Evolutionary conservation across 2,888 invertebrate genomes (phyloP).

Genomic region (Cheilosia urbana): DNA sequence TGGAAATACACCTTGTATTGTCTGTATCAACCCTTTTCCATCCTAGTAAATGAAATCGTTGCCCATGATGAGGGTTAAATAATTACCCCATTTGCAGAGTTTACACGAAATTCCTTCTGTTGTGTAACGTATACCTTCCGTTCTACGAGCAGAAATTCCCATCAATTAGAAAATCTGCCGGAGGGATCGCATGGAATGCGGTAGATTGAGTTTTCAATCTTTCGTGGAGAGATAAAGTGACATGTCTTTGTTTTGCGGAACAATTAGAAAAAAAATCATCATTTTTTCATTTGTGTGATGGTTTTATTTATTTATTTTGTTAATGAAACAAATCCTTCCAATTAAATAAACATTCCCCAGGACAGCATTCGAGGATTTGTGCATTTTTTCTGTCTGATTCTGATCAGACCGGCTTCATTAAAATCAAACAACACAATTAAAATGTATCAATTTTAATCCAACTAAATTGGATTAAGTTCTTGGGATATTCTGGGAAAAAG

Average conservation of each 20-base stretch:
- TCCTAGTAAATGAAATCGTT: constrained; percentile 69
- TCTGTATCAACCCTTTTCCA: constrained; percentile 60
- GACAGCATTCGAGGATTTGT: constrained; percentile 34
- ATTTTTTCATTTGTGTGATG: neutral
- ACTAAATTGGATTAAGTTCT: constrained; percentile 75
- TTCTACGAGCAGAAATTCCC: constrained; percentile 46
- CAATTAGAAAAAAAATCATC: constrained; percentile 1
- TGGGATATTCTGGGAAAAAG: constrained; percentile 40
- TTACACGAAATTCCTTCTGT: constrained; percentile 59
- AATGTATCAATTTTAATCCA: constrained; percentile 73
- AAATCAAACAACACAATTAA: constrained; percentile 67
- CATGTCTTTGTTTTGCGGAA: constrained; percentile 23
- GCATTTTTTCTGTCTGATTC: constrained; percentile 46
- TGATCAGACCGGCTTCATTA: constrained; percentile 62
- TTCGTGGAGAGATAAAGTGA: constrained; percentile 10
- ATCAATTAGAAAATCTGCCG: constrained; percentile 67
- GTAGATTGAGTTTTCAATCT: constrained; percentile 61
- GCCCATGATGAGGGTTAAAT: constrained; percentile 75
- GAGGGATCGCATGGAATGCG: constrained; percentile 53
- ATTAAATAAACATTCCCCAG: constrained; percentile 37
- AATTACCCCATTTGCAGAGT: constrained; percentile 75
- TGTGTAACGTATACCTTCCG: neutral
- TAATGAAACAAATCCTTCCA: constrained; percentile 51
- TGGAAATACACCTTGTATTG: constrained; percentile 13
- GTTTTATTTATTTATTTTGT: neutral